phyloP scores from a whole-genome alignment of 92 coral and sea anemone species.

The Montipora capitata region DNA sequence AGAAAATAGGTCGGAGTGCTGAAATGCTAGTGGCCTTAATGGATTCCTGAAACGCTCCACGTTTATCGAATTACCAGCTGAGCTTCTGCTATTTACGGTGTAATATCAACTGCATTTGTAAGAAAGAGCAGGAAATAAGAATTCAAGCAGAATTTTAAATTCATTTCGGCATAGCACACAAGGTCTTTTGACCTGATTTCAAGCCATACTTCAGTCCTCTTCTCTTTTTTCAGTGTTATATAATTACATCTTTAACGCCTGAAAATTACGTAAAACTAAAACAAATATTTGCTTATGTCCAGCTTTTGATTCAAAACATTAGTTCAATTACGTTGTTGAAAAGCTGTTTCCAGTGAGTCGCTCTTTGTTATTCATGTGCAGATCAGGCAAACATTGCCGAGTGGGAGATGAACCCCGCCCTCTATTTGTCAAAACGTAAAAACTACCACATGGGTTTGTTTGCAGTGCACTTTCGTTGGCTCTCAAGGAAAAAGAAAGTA shows the following conservation, averaged over 20 bases:
- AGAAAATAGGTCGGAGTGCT: constrained; percentile 31
- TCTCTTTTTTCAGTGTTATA: background rate
- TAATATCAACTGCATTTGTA: background rate
- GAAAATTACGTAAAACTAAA: background rate
- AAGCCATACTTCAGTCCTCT: background rate
- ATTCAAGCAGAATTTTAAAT: background rate
- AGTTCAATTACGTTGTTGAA: background rate
- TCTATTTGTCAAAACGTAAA: background rate
- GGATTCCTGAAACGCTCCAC: background rate
- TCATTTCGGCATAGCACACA: background rate
- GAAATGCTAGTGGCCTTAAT: background rate
- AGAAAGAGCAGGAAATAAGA: background rate
- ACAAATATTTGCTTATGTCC: constrained; percentile 30
- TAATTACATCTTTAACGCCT: background rate
- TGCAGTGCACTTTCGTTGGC: background rate
- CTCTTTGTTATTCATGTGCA: background rate
- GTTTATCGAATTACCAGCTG: constrained; percentile 15
- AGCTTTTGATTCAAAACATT: constrained; percentile 16
- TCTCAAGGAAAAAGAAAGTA: background rate
- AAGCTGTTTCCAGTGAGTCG: constrained; percentile 16
- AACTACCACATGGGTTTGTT: constrained; percentile 29
- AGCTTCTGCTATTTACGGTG: constrained; percentile 10
- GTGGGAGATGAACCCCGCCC: constrained; percentile 34
- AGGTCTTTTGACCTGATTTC: background rate
- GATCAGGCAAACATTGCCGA: background rate